Evolutionary conservation across 2,113 vertebrate genomes (phyloP), one percentile per base, ranked within the genome.

Genomic region (Silurus meridionalis): DNA sequence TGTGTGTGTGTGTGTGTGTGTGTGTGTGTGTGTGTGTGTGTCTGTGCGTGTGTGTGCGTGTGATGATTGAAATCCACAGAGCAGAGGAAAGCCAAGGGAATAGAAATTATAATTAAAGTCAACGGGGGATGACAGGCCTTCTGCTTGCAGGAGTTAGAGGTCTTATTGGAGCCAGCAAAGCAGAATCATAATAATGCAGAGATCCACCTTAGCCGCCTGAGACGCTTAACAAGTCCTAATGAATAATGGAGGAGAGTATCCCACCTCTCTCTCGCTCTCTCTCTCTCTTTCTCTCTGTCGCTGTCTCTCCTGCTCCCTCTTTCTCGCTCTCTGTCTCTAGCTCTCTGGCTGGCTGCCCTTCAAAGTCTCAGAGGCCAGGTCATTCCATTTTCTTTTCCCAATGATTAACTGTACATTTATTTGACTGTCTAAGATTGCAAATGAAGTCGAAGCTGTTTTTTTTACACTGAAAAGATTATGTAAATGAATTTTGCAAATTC

Each of bases 101-200:
- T 89, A 89, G 88, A 89, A 89, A 89, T 89, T 83, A 87, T 89
- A 89, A 89, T 89, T 89, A 89, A 89, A 89, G 88, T 89, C 86
- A 89, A 87, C 83, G 86, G 86, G 88, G 86, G 88, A 89, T 89
- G 88, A 87, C 88, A 89, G 86, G 88, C 88, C 88, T 89, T 87
- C 87, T 87, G 88, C 88, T 89, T 82, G 85, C 88, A 67, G 88
- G 88, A 87, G 88, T 89, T 87, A 87, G 87, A 89, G 88, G 88
- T 89, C 88, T 87, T 89, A 89, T 89, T 89, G 86, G 86, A 87
- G 86, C 74, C 87, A 81, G 84, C 84, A 87, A 87, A 89, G 83
- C 88, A 87, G 88, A 89, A 87, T 89, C 86, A 86, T 89, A 87
- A 89, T 89, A 89, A 89, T 89, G 87, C 88, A 74, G 83, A 89